phyloP scores from a whole-genome alignment of 2,888 invertebrate species.

The Eristalis intricaria region DNA sequence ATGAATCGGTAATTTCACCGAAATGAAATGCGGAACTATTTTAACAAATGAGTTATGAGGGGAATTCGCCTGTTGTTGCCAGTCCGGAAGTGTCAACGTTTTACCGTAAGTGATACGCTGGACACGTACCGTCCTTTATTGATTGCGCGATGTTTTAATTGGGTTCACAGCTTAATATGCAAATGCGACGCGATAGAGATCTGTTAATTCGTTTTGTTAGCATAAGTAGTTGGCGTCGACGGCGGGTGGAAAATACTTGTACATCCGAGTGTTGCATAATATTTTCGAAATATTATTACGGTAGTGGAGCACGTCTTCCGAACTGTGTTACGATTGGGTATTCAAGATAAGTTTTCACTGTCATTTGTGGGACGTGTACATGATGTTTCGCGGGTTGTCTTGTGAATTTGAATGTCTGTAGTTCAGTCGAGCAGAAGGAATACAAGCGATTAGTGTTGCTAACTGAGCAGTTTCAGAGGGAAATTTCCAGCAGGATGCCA shows the following conservation, averaged over 20 bases:
- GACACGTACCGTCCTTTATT: conserved; percentile 22
- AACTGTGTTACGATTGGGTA: not conserved
- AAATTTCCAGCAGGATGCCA: too few relatives aligned
- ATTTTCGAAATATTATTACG: not conserved
- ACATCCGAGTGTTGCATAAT: conserved; percentile 1
- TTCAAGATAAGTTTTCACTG: not conserved
- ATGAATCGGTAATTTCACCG: not conserved
- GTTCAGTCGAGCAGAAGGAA: not conserved
- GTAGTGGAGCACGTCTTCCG: not conserved
- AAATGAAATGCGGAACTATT: not conserved
- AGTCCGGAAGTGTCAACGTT: not conserved
- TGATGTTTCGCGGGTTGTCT: not conserved
- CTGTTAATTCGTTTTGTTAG: not conserved
- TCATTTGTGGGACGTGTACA: not conserved
- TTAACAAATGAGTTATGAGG: not conserved
- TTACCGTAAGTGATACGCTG: not conserved
- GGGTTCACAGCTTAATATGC: conserved; percentile 6
- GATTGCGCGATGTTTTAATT: conserved; percentile 27
- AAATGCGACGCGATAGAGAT: not conserved
- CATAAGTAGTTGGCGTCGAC: not conserved
- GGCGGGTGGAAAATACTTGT: not conserved
- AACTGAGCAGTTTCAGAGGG: too few relatives aligned
- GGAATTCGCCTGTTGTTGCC: not conserved
- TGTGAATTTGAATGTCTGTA: not conserved
- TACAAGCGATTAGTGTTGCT: not conserved